A percentile compares a stretch with the other conserved stretches of the same genome.
Conservation (phyloP, 2,888 invertebrate species). For the Pandemis cinnamomeana region DNA sequence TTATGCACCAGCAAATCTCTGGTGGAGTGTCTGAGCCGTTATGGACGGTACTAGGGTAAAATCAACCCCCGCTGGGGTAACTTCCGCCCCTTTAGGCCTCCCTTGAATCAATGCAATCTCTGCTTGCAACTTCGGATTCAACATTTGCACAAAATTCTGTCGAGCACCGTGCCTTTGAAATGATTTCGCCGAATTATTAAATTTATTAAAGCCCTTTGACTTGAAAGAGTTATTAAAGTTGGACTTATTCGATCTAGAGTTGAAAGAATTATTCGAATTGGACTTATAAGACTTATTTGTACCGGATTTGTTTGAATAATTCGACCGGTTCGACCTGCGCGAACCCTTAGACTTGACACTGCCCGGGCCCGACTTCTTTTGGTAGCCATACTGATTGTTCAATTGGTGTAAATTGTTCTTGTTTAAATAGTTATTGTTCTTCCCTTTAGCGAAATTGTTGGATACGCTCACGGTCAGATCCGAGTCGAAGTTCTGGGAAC, state of each 20-base stretch:
- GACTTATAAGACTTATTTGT: slow-evolving; percentile 16
- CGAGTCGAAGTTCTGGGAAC: not conserved
- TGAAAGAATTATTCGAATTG: slow-evolving; percentile 13
- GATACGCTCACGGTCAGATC: slow-evolving; percentile 30
- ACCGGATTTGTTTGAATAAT: slow-evolving; percentile 22
- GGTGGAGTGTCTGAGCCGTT: slow-evolving; percentile 16
- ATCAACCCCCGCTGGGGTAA: slow-evolving; percentile 9
- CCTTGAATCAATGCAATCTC: slow-evolving; percentile 22
- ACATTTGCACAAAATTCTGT: slow-evolving; percentile 19
- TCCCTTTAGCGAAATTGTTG: slow-evolving; percentile 25
- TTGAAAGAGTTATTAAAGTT: slow-evolving; percentile 9
- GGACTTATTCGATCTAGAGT: not conserved
- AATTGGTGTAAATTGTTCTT: slow-evolving; percentile 24
- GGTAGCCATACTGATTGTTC: slow-evolving; percentile 27
- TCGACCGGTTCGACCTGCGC: slow-evolving; percentile 9
- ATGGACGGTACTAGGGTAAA: slow-evolving; percentile 5
- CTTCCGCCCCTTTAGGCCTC: not conserved
- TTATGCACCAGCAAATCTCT: slow-evolving; percentile 24
- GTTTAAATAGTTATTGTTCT: slow-evolving; percentile 27
- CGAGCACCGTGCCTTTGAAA: not conserved
- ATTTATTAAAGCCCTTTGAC: not conserved
- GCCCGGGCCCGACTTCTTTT: slow-evolving; percentile 25
- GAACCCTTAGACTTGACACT: slow-evolving; percentile 17
- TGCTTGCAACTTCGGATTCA: slow-evolving; percentile 19
- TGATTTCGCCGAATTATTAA: not conserved